Conservation (phyloP, 1,140 invertebrate genomes). For the Eufriesea mexicana region DNA sequence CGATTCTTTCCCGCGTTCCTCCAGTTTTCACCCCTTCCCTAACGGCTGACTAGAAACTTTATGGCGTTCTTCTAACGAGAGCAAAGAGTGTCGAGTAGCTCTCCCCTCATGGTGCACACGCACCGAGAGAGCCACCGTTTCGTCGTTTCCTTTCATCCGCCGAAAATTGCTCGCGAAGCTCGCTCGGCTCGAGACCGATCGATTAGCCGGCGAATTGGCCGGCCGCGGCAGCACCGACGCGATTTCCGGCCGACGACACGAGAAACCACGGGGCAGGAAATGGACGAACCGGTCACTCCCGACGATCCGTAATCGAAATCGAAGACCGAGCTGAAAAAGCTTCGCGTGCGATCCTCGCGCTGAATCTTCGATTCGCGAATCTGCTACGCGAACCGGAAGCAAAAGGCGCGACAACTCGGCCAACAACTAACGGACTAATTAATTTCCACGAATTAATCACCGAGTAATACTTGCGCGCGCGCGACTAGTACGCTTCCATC, state of each 20-base stretch:
- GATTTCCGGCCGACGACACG: slow-evolving; percentile 9
- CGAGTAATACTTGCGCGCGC: slow-evolving; percentile 27
- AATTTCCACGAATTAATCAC: slow-evolving; percentile 18
- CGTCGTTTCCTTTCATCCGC: neutral
- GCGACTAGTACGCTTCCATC: neutral
- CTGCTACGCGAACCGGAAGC: slow-evolving; percentile 32
- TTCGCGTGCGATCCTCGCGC: neutral
- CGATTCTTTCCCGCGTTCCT: neutral
- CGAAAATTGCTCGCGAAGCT: neutral
- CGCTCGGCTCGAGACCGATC: neutral
- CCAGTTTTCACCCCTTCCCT: neutral
- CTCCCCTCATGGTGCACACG: neutral
- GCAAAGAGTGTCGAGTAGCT: neutral
- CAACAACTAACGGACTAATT: slow-evolving; percentile 33
- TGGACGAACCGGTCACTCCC: neutral
- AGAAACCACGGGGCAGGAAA: neutral
- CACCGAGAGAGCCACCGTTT: neutral
- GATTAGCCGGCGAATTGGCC: neutral
- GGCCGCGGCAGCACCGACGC: neutral
- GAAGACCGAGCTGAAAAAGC: slow-evolving; percentile 6
- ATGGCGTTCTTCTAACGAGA: neutral
- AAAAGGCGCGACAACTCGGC: slow-evolving; percentile 11
- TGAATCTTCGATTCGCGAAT: too few species aligned
- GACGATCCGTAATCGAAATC: neutral
- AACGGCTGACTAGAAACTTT: neutral